A percentile compares a stretch with the other conserved stretches of the same genome.
These are phyloP conservation scores for Andrena bucephala DNA, from an alignment of 2,888 invertebrate genomes.

Conservation along the genomic window DNA sequence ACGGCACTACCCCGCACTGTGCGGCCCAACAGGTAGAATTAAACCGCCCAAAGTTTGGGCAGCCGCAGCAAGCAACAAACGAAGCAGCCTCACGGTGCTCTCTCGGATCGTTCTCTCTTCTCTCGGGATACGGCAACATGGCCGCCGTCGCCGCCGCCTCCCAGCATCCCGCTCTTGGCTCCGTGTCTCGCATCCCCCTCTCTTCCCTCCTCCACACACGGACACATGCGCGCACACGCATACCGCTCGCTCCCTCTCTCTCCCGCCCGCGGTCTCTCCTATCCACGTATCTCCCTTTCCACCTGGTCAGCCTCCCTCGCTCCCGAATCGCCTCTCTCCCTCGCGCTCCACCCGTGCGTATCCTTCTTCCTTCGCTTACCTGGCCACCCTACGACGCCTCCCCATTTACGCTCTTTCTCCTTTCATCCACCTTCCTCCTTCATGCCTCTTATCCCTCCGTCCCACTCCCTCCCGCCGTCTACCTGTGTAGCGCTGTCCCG, in stretches of 20 bases:
- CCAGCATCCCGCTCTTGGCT: conserved; percentile 86
- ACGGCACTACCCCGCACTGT: conserved; percentile 64
- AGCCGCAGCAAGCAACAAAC: conserved; percentile 80
- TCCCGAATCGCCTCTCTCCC: conserved; percentile 50
- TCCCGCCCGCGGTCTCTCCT: conserved; percentile 60
- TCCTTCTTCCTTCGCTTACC: conserved; percentile 61
- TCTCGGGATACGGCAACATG: conserved; percentile 89
- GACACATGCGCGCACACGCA: conserved; percentile 58
- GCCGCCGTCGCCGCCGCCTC: conserved; percentile 88
- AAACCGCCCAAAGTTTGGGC: conserved; percentile 76
- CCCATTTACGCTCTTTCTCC: conserved; percentile 66
- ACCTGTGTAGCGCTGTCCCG: conserved; percentile 42
- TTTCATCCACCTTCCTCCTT: conserved; percentile 34
- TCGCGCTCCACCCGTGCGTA: conserved; percentile 54
- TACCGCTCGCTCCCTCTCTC: conserved; percentile 60
- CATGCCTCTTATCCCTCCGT: conserved; percentile 17
- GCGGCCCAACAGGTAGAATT: conserved; percentile 68
- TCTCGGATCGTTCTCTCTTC: conserved; percentile 76
- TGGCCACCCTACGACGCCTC: conserved; percentile 64
- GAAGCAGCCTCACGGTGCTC: conserved; percentile 75
- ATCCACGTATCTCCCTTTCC: neutral
- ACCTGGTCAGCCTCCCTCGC: conserved; percentile 56
- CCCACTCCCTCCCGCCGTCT: conserved; percentile 23
- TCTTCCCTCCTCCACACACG: conserved; percentile 42
- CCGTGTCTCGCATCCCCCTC: conserved; percentile 75